These are phyloP conservation scores for Heliopora coerulea DNA, from an alignment of 92 coral and sea anemone genomes.

Conservation along the genomic window DNA sequence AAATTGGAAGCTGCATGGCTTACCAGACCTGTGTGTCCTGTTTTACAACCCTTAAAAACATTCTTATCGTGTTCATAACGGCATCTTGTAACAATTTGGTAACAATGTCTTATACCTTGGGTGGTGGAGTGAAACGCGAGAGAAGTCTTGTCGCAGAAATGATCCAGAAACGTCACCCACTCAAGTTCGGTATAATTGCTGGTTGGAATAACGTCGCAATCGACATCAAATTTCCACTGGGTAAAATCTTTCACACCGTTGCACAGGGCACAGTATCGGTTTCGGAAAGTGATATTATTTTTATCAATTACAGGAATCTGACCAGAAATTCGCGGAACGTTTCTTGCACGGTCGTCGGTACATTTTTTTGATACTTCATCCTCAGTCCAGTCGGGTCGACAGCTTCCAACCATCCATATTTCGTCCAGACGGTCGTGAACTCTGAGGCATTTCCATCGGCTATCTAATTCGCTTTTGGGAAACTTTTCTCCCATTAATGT, in stretches of 20 bases:
- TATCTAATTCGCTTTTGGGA: background rate
- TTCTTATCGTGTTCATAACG: background rate
- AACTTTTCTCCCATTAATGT: background rate
- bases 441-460: background rate
- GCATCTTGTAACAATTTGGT: background rate
- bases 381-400: slow-evolving; percentile 4
- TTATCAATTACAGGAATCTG: background rate
- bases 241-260: slow-evolving; percentile 2
- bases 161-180: background rate
- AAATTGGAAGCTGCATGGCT: background rate
- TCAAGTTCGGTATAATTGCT: background rate
- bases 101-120: background rate
- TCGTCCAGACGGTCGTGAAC: no score
- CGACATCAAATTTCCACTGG: background rate
- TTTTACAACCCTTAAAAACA: background rate
- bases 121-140: background rate
- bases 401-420: slow-evolving; percentile 3
- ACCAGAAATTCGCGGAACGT: background rate
- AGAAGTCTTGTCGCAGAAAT: background rate
- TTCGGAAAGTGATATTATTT: background rate
- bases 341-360: background rate
- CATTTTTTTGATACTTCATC: background rate
- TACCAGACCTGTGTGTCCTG: slow-evolving; percentile 9
- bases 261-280: slow-evolving; percentile 28
- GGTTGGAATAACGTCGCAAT: background rate